These are phyloP conservation scores for Paedocypris micromegethes DNA, from an alignment of 2,797 vertebrate species.

Conservation along the genomic window DNA sequence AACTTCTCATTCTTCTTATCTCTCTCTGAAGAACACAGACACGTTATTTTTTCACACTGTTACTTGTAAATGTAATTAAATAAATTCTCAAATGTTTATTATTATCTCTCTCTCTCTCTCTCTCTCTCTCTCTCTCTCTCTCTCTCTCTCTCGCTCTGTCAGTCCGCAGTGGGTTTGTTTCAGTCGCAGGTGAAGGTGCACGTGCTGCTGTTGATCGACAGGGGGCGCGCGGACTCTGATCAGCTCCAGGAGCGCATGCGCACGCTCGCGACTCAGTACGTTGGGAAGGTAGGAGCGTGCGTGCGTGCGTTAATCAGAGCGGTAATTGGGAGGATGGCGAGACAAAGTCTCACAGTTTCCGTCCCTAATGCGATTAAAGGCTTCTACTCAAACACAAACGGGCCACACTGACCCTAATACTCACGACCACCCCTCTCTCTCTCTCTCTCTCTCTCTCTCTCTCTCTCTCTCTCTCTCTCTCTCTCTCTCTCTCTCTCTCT, in stretches of 20 bases:
- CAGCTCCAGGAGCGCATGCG: slow-evolving; percentile 62
- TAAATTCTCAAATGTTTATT: no score
- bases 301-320: no score
- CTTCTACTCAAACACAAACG: neutral
- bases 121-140: no score
- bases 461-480: neutral
- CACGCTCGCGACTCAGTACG: slow-evolving; percentile 67
- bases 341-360: neutral
- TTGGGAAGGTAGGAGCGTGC: slow-evolving; percentile 65
- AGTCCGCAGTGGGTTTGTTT: slow-evolving; percentile 84
- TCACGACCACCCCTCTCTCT: neutral
- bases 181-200: slow-evolving; percentile 75
- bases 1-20: neutral
- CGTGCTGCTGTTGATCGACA: slow-evolving; percentile 82
- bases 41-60: no score
- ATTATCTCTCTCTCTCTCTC: no score
- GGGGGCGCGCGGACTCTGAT: slow-evolving; percentile 64
- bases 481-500: neutral
- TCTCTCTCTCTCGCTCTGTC: slow-evolving; percentile 33
- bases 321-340: neutral
- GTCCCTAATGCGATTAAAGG: slow-evolving; percentile 16
- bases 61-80: no score
- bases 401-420: neutral
- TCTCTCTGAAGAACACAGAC: no score
- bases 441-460: neutral